Percentiles rank a stretch among this genome's conserved stretches.
Evolutionary conservation across 1,140 invertebrate genomes (phyloP).

Genomic region (Papilio xuthus): DNA sequence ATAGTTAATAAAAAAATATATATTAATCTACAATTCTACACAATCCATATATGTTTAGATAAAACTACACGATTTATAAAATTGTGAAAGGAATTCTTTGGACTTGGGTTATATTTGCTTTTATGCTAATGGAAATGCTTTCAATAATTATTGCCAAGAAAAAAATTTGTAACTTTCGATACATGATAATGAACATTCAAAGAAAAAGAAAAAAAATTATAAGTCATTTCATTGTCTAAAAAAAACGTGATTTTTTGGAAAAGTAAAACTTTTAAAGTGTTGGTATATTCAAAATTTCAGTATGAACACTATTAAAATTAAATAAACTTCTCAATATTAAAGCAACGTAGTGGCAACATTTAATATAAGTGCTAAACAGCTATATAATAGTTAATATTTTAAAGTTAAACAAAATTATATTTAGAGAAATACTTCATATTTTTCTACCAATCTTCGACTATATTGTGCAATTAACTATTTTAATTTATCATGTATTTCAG

Average conservation of each 20-base stretch:
- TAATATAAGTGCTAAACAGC: slow-evolving; percentile 27
- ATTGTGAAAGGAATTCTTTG: neutral
- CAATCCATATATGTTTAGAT: slow-evolving; percentile 11
- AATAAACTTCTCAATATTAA: neutral
- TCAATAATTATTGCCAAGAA: neutral
- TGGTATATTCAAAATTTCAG: neutral
- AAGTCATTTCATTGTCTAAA: no score
- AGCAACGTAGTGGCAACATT: slow-evolving; percentile 18
- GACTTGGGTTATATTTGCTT: neutral
- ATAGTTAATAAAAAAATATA: slow-evolving; percentile 7
- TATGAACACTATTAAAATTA: neutral
- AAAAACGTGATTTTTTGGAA: no score
- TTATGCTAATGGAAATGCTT: neutral
- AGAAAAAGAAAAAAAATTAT: no score
- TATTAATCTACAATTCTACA: slow-evolving; percentile 5
- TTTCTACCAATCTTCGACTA: slow-evolving; percentile 61
- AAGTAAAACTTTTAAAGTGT: no score
- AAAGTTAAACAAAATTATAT: slow-evolving; percentile 46
- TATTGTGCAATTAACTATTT: slow-evolving; percentile 38
- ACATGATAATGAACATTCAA: neutral
- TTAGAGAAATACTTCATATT: slow-evolving; percentile 71
- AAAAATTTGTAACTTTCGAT: neutral
- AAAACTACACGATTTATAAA: slow-evolving; percentile 6
- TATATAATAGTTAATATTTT: slow-evolving; percentile 42
- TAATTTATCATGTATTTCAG: neutral